Base-by-base conservation (phyloP, 2,113 vertebrate species). In the Proteles cristata region DNA sequence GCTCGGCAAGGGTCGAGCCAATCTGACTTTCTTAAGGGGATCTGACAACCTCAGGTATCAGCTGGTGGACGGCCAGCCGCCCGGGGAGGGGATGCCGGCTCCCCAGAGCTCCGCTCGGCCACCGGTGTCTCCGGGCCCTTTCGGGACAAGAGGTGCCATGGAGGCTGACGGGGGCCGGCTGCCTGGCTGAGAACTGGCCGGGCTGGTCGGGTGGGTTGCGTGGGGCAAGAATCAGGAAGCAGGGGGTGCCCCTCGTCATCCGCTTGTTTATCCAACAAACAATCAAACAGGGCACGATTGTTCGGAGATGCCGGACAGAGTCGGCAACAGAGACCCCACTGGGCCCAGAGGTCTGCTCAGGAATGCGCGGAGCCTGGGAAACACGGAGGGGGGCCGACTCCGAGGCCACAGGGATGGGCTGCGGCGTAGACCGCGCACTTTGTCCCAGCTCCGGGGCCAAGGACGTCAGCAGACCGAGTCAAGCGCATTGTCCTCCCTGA, bases 311-410 rank as follows among this genome's bases (percentile, higher is more conserved):
- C 77, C 2, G 5, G 71, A 25, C 6, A 4, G 68, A 7, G 3
- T 48, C 87, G 53, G 3, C 58, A 96, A 93, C 95, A 94, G 95
- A 94, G 94, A 87, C 94, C 92, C 84, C 89, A 43, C 87, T 4
- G 80, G 95, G 19, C 82, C 0, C 1, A 21, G 76, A 94, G 94
- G 93, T 61, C 95, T 28, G 81, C 16, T 26, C 94, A 96, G 50
- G 97, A 97, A 98, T 93, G 90, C 19, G 0, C 2, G 0, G 94
- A 73, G 98, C 96, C 96, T 96, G 97, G 97, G 93, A 97, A 97
- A 14, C 25, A 17, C 35, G 0, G 81, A 5, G 48, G 10, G n/a
- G n/a, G 6, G 11, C 48, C 2, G 0, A 7, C 26, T 0, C 2
- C 2, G 73, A 21, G 58, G 45, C 16, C 23, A 0, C 2, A 2